Percentiles rank a stretch among this genome's conserved stretches.
phyloP scores from a whole-genome alignment of 2,797 vertebrate species.

The Zalophus californianus region DNA sequence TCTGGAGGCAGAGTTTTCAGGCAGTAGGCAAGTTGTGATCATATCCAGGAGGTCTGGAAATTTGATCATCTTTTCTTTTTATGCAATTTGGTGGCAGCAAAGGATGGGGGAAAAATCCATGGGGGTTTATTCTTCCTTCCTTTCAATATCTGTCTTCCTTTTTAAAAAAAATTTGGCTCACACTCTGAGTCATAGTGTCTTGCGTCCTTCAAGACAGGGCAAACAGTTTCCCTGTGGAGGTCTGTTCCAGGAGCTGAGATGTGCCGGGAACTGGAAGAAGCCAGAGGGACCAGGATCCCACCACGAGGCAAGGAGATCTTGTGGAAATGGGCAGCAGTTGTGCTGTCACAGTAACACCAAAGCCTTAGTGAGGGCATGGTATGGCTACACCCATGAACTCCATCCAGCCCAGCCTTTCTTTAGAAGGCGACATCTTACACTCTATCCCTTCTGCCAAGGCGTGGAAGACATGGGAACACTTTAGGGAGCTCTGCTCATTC shows the following conservation, averaged over 20 bases:
- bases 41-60: background rate
- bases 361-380: background rate
- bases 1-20: background rate
- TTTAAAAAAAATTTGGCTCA: background rate
- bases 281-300: background rate
- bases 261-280: background rate
- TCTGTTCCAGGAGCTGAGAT: background rate
- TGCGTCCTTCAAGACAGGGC: background rate
- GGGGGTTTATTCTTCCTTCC: background rate
- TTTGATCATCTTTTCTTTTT: conserved; percentile 6
- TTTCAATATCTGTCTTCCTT: background rate
- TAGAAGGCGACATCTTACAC: background rate
- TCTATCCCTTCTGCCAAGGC: background rate
- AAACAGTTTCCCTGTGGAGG: background rate
- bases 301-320: background rate
- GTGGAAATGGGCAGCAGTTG: background rate
- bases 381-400: background rate
- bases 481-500: background rate
- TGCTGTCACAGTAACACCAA: background rate
- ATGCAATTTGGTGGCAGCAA: background rate
- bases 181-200: background rate
- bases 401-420: background rate
- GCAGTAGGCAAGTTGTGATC: background rate
- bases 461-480: background rate
- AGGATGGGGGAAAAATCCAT: background rate